A percentile compares a stretch with the other conserved stretches of the same genome.
phyloP scores from a whole-genome alignment of 2,797 vertebrate species.

The Agapornis canus region DNA sequence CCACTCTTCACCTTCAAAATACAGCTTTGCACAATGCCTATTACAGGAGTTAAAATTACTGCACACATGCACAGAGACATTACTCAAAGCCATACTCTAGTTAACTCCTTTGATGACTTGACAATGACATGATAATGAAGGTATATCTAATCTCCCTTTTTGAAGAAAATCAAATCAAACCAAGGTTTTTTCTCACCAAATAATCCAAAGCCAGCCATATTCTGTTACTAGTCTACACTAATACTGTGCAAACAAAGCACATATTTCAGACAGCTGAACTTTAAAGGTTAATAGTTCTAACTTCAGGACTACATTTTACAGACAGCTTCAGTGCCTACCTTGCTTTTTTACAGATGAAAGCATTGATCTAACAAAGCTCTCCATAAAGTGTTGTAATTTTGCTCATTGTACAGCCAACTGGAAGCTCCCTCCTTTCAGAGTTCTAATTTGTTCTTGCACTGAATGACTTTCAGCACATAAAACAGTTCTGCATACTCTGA shows the following conservation, averaged over 20 bases:
- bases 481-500: not conserved
- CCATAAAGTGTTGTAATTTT: not conserved
- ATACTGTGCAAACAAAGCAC: not conserved
- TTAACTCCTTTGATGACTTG: not conserved
- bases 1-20: not conserved
- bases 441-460: not conserved
- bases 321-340: not conserved
- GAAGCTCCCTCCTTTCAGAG: not conserved
- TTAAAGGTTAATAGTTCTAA: not conserved
- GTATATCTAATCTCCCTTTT: not conserved
- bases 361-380: not conserved
- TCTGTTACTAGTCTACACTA: not conserved
- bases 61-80: not conserved
- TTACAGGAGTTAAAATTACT: not conserved
- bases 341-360: not conserved
- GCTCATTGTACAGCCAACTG: not conserved
- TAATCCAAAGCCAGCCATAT: not conserved
- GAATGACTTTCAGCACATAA: not conserved
- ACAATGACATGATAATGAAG: not conserved
- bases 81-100: not conserved
- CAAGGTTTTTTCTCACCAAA: not conserved
- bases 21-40: not conserved
- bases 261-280: not conserved
- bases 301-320: not conserved
- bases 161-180: not conserved